Evolutionary conservation across 1,140 invertebrate genomes (phyloP).

Genomic region (Eubasilissa regina): DNA sequence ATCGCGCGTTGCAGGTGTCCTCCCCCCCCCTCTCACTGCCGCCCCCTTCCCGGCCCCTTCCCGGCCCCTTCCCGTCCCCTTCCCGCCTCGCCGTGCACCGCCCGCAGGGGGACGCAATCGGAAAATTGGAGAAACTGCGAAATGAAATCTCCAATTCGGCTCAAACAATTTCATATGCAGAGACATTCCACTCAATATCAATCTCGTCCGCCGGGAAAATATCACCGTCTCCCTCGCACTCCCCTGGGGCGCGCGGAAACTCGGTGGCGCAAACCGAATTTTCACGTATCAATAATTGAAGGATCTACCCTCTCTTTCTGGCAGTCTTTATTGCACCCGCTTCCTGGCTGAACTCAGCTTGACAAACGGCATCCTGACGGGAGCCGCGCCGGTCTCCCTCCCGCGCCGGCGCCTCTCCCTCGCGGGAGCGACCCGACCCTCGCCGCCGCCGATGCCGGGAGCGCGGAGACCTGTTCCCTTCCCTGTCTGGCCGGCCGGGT

Average conservation of each 20-base stretch:
- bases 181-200: conserved; percentile 44
- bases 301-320: conserved; percentile 28
- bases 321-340: conserved; percentile 37
- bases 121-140: conserved; percentile 30
- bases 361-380: too few relatives aligned
- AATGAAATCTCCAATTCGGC: conserved; percentile 39
- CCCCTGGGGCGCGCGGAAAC: conserved; percentile 28
- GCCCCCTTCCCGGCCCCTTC: neutral
- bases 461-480: conserved; percentile 11
- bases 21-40: neutral
- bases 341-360: conserved; percentile 32
- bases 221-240: conserved; percentile 32
- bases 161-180: conserved; percentile 43
- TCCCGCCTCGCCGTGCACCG: too few relatives aligned
- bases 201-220: conserved; percentile 20
- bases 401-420: neutral
- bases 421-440: neutral
- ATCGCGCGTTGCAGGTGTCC: neutral
- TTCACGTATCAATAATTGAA: conserved; percentile 44
- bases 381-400: neutral
- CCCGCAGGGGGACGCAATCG: too few relatives aligned
- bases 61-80: neutral
- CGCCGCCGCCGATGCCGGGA: neutral
- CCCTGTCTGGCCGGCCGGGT: conserved; percentile 11
- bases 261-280: conserved; percentile 41